These are phyloP conservation scores for Pachycephala philippinensis DNA, from an alignment of 2,113 vertebrate genomes.

Conservation along the genomic window DNA sequence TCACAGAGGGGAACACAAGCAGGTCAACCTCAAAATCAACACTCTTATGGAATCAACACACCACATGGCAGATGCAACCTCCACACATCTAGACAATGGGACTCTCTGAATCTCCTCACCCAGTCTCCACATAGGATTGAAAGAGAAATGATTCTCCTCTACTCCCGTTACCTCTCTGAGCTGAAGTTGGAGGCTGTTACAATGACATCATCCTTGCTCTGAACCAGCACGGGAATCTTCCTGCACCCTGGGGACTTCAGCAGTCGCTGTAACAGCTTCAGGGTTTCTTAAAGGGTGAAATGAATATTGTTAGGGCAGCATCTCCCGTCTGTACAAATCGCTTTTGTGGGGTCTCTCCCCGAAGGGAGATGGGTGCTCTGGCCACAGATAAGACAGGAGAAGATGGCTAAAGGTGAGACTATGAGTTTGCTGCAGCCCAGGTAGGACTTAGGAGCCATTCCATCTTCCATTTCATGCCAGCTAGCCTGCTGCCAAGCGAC, in stretches of 20 bases:
- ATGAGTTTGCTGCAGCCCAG: not conserved
- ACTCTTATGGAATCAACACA: slow-evolving; percentile 7
- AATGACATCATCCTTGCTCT: slow-evolving; percentile 97
- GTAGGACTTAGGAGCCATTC: not conserved
- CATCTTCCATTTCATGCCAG: not conserved
- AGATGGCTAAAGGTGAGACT: slow-evolving; percentile 11
- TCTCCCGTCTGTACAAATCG: not conserved
- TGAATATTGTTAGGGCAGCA: slow-evolving; percentile 51
- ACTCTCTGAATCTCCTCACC: slow-evolving; percentile 12
- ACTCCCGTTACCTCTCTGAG: slow-evolving; percentile 86
- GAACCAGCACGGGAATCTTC: slow-evolving; percentile 96
- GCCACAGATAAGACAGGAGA: slow-evolving; percentile 14
- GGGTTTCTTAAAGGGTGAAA: slow-evolving; percentile 84
- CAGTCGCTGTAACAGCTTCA: slow-evolving; percentile 95
- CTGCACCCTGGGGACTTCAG: slow-evolving; percentile 97
- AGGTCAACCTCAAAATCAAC: not conserved
- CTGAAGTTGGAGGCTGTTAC: slow-evolving; percentile 98
- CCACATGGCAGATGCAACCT: slow-evolving; percentile 38
- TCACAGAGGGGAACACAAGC: not conserved
- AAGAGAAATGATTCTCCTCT: slow-evolving; percentile 27
- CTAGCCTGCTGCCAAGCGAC: not conserved
- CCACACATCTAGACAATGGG: slow-evolving; percentile 11
- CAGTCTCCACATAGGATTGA: slow-evolving; percentile 15
- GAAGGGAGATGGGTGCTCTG: not conserved
- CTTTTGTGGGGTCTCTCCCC: slow-evolving; percentile 20